Conservation (phyloP, 2,113 vertebrate species). For the Parus major region DNA sequence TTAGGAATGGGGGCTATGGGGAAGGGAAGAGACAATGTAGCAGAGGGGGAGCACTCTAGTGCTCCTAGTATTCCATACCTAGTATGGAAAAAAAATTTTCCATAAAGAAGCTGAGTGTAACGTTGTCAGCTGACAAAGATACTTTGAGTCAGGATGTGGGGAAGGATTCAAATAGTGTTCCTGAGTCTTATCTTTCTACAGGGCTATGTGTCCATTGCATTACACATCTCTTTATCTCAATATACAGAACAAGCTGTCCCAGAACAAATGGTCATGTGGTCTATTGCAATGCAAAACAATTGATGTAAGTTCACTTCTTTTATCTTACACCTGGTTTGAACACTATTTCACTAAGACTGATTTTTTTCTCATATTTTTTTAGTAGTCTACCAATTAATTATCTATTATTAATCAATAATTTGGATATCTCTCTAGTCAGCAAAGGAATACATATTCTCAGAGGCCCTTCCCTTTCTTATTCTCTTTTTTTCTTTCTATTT, state of each 20-base stretch:
- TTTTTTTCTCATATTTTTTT: neutral
- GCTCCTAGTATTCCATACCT: no score
- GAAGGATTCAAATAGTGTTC: neutral
- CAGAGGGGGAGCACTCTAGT: neutral
- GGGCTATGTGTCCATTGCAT: neutral
- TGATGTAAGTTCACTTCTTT: neutral
- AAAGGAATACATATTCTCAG: neutral
- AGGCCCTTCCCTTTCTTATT: neutral
- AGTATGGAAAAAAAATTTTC: neutral
- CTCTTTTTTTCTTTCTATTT: neutral
- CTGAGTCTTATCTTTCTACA: neutral
- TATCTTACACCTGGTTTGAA: neutral
- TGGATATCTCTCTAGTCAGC: neutral
- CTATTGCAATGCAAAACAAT: neutral
- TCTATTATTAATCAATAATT: neutral
- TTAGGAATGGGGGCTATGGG: rapidly evolving
- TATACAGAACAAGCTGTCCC: neutral
- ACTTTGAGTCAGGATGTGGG: neutral
- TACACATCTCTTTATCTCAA: neutral
- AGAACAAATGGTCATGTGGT: neutral
- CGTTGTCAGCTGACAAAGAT: neutral
- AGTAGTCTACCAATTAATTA: neutral
- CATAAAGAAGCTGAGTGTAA: neutral
- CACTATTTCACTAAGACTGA: neutral
- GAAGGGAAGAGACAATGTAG: neutral